Conservation (phyloP, 2,113 vertebrate genomes). For the Paratilapia polleni region DNA sequence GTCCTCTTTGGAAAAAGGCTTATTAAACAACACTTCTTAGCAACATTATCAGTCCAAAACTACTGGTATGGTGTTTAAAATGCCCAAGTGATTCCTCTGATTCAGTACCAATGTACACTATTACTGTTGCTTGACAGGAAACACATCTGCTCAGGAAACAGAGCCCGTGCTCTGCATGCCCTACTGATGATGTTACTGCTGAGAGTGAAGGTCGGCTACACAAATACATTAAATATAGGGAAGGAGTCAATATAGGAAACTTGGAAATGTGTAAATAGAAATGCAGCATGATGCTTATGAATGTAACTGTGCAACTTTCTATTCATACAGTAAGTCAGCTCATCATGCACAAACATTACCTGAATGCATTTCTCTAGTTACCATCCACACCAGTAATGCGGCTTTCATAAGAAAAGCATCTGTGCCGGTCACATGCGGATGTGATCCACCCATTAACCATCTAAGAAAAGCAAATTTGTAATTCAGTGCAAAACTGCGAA, state of each 20-base stretch:
- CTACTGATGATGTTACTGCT: not conserved
- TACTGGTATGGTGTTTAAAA: too few relatives aligned
- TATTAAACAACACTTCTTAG: too few relatives aligned
- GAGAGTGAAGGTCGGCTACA: not conserved
- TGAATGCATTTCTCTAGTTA: too few relatives aligned
- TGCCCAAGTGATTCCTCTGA: not conserved
- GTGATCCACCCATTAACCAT: too few relatives aligned
- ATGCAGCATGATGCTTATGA: not conserved
- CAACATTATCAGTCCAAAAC: not conserved
- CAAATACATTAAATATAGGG: not conserved
- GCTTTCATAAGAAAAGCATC: too few relatives aligned
- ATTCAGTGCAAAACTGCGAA: too few relatives aligned
- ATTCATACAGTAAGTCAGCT: too few relatives aligned
- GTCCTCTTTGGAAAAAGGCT: too few relatives aligned
- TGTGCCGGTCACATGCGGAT: too few relatives aligned
- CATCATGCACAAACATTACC: too few relatives aligned
- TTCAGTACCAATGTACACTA: not conserved
- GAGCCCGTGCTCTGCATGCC: not conserved
- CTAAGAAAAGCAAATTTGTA: too few relatives aligned
- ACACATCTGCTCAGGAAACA: not conserved
- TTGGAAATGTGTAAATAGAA: not conserved
- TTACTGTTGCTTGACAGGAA: not conserved
- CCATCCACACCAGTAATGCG: too few relatives aligned
- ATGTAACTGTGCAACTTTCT: not conserved
- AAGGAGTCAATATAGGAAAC: not conserved